Evolutionary conservation across 2,888 invertebrate genomes (phyloP).

Genomic region (Agrypnus murinus): DNA sequence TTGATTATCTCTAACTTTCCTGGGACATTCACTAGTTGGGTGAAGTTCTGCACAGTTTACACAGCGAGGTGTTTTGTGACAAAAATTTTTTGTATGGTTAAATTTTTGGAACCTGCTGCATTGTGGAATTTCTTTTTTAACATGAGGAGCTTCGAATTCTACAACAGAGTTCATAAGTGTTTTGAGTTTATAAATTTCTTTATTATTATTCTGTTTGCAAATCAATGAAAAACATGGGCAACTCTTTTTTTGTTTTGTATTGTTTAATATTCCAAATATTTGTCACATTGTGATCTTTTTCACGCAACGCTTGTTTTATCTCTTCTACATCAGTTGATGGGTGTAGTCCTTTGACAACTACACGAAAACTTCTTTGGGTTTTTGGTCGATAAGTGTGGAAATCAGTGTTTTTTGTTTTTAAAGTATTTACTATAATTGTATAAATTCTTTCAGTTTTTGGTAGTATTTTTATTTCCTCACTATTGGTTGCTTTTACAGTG

Average conservation of each 20-base stretch:
- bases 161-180: not conserved
- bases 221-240: constrained; percentile 6
- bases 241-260: not conserved
- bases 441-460: not conserved
- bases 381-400: not conserved
- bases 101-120: not conserved
- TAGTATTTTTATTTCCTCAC: not conserved
- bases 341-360: not conserved
- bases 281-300: not conserved
- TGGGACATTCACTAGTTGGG: too few relatives aligned
- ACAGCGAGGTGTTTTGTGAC: too few relatives aligned
- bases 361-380: not conserved
- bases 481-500: too few relatives aligned
- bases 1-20: too few relatives aligned
- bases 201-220: constrained; percentile 2
- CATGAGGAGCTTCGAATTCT: constrained; percentile 1
- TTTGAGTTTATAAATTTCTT: constrained; percentile 4
- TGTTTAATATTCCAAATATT: too few relatives aligned
- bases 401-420: constrained; percentile 3
- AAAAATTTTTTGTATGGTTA: too few relatives aligned
- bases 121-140: constrained; percentile 5
- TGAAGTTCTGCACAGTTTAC: constrained; percentile 19
- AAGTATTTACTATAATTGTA: not conserved
- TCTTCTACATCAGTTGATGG: constrained; percentile 5
- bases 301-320: not conserved